A percentile compares a stretch with the other conserved stretches of the same genome.
These are phyloP conservation scores for Alectura lathami DNA, from an alignment of 2,113 vertebrate species.

Conservation along the genomic window DNA sequence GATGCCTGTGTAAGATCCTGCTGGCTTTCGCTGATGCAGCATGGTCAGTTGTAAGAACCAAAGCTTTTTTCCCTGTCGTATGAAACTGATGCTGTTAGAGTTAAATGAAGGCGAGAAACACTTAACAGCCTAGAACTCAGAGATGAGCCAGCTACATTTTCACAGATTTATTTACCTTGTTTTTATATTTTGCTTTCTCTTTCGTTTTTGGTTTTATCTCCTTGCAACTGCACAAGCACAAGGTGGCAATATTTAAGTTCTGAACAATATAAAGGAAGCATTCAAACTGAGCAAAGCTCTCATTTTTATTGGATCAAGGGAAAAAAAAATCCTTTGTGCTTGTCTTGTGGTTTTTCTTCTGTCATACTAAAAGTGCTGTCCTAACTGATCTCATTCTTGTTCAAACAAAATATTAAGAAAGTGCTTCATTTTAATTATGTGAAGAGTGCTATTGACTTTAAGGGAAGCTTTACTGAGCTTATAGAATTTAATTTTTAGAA, in stretches of 20 bases:
- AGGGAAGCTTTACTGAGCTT: neutral
- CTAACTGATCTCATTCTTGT: neutral
- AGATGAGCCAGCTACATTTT: neutral
- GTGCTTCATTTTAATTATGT: neutral
- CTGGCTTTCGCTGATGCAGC: neutral
- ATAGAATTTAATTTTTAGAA: slow-evolving; percentile 35
- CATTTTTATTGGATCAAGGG: neutral
- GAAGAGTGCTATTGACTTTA: neutral
- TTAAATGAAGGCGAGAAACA: neutral
- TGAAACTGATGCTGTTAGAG: neutral
- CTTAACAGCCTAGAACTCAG: neutral
- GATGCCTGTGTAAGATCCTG: neutral
- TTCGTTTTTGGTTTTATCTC: neutral
- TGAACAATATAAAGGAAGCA: neutral
- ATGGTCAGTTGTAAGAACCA: neutral
- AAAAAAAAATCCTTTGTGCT: neutral
- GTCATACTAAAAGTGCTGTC: neutral
- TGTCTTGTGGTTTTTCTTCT: neutral
- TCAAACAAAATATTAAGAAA: neutral
- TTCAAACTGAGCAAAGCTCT: neutral
- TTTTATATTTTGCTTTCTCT: neutral
- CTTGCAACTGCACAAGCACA: neutral
- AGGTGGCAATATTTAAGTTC: neutral
- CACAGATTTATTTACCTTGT: neutral
- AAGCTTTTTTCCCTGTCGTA: neutral